Evolutionary conservation across 1,140 invertebrate genomes (phyloP).

Genomic region (Pseudomyrmex dendroicus): DNA sequence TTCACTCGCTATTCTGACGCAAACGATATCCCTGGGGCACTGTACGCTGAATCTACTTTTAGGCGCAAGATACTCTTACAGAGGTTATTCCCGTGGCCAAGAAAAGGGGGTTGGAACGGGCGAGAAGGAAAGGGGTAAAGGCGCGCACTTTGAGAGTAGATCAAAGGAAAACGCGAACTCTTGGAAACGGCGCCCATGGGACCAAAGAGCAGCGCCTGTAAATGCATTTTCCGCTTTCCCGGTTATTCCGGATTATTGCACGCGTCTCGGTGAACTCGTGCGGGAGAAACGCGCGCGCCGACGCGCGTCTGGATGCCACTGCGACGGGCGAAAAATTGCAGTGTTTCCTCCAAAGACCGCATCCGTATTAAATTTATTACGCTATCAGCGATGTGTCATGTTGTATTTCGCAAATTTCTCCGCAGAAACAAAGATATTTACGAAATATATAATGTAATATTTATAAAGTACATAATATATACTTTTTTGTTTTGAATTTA

Average conservation of each 20-base stretch:
- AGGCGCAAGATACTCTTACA: constrained; percentile 49
- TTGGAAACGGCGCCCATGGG: constrained; percentile 53
- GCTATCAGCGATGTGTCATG: background rate
- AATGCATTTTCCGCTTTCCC: constrained; percentile 61
- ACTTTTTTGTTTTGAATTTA: too few species aligned
- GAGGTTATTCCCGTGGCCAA: constrained; percentile 29
- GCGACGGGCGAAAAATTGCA: constrained; percentile 21
- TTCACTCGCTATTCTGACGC: constrained; percentile 43
- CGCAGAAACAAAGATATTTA: too few species aligned
- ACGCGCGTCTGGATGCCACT: constrained; percentile 2
- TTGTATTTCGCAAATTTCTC: background rate
- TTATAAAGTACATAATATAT: too few species aligned
- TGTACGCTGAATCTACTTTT: constrained; percentile 51
- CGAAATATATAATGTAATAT: too few species aligned
- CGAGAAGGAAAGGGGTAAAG: background rate
- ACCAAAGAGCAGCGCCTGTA: constrained; percentile 58
- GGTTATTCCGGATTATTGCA: constrained; percentile 56
- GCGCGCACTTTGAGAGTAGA: constrained; percentile 54
- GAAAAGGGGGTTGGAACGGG: background rate
- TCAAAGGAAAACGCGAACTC: constrained; percentile 64
- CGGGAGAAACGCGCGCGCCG: constrained; percentile 30
- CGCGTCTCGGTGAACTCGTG: constrained; percentile 53
- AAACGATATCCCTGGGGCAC: constrained; percentile 49
- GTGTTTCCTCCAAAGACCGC: background rate
- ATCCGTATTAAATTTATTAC: constrained; percentile 1